Conservation (phyloP, 2,888 invertebrate species). For the Mamestra brassicae region DNA sequence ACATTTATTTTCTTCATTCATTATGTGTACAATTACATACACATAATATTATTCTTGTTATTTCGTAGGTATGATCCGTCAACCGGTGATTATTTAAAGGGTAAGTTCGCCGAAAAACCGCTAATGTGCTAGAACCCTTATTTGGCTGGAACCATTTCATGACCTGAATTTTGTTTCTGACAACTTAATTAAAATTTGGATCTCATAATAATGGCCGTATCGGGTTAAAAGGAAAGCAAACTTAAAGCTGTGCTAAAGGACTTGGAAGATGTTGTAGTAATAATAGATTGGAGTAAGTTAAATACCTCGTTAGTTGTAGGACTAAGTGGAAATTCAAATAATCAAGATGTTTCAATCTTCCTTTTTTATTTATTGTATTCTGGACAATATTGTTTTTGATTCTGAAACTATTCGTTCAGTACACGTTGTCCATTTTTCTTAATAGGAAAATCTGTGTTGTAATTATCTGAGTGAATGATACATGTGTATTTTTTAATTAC, state of each 20-base stretch:
- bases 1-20: no score
- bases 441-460: no score
- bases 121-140: constrained; percentile 15
- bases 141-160: constrained; percentile 45
- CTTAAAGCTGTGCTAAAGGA: constrained; percentile 4
- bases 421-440: no score
- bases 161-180: constrained; percentile 58
- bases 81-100: accelerated
- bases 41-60: not conserved
- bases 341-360: not conserved
- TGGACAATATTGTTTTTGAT: not conserved
- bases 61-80: not conserved
- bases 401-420: no score
- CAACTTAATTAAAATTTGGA: constrained; percentile 66
- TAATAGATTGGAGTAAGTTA: not conserved
- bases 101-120: not conserved
- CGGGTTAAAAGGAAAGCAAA: constrained; percentile 32
- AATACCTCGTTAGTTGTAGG: not conserved
- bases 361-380: not conserved
- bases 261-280: not conserved
- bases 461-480: no score
- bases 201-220: constrained; percentile 44
- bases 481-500: no score
- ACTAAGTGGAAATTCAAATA: not conserved
- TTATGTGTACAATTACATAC: no score